phyloP scores from a whole-genome alignment of 2,888 invertebrate genomes.

The Lochmaea crataegi region DNA sequence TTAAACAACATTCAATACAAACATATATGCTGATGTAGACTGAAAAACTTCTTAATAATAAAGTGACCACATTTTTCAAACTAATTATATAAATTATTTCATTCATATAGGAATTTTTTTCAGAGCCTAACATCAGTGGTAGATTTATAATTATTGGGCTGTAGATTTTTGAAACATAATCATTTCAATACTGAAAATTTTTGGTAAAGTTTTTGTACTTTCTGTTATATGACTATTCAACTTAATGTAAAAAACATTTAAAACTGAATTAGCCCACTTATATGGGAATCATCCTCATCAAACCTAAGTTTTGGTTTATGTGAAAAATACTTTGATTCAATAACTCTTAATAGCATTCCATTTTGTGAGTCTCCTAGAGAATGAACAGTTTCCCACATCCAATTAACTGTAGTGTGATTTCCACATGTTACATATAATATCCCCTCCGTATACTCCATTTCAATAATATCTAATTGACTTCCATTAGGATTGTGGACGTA shows the following conservation, averaged over 20 bases:
- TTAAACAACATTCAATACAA: no score
- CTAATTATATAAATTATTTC: no score
- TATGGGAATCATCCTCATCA: background rate
- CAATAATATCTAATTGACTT: background rate
- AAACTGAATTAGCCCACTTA: background rate
- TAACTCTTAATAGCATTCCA: background rate
- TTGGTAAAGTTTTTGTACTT: no score
- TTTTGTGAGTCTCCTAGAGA: background rate
- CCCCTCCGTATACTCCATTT: background rate
- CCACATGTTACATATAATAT: slow-evolving; percentile 3
- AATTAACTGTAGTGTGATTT: background rate
- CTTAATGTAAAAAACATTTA: background rate
- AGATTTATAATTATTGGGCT: no score
- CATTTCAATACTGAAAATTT: no score
- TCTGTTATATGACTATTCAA: no score
- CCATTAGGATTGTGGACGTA: background rate
- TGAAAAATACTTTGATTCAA: background rate
- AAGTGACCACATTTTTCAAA: no score
- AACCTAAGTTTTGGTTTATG: background rate
- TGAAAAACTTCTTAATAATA: no score
- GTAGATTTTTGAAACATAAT: no score
- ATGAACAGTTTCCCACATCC: slow-evolving; percentile 6
- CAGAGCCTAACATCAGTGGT: no score
- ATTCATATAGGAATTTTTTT: no score
- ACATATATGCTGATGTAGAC: no score